These are phyloP conservation scores for Andrena fulva DNA, from an alignment of 2,888 invertebrate genomes.

Conservation along the genomic window DNA sequence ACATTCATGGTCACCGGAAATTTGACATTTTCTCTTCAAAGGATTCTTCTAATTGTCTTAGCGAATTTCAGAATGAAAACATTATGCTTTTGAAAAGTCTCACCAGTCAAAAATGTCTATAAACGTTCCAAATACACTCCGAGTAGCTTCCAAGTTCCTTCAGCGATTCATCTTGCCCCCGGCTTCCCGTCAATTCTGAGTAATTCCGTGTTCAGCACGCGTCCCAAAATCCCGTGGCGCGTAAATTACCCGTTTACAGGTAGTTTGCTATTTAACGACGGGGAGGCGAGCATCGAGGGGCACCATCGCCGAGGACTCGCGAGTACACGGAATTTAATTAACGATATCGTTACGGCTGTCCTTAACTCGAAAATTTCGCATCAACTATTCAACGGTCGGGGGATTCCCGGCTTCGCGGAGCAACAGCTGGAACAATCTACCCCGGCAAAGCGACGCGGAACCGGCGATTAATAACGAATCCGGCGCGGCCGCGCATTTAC, in stretches of 20 bases:
- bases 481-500: not conserved
- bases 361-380: slow-evolving; percentile 50
- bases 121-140: no score
- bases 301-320: slow-evolving; percentile 39
- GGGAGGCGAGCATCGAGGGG: slow-evolving; percentile 6
- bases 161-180: not conserved
- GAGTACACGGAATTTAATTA: slow-evolving; percentile 60
- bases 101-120: no score
- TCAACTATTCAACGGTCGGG: slow-evolving; percentile 27
- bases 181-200: not conserved
- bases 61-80: no score
- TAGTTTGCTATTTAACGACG: slow-evolving; percentile 58
- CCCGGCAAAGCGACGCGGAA: slow-evolving; percentile 8
- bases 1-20: no score
- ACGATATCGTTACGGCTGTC: slow-evolving; percentile 55
- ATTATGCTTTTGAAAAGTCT: no score
- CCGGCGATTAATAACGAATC: slow-evolving; percentile 34
- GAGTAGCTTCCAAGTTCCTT: not conserved
- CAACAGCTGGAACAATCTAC: slow-evolving; percentile 28
- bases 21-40: no score
- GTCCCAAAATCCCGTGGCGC: not conserved
- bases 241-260: slow-evolving; percentile 42
- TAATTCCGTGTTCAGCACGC: slow-evolving; percentile 14
- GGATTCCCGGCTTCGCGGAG: slow-evolving; percentile 1
- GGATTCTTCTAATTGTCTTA: no score